phyloP scores from a whole-genome alignment of 2,888 invertebrate genomes.

The Rotaria socialis region DNA sequence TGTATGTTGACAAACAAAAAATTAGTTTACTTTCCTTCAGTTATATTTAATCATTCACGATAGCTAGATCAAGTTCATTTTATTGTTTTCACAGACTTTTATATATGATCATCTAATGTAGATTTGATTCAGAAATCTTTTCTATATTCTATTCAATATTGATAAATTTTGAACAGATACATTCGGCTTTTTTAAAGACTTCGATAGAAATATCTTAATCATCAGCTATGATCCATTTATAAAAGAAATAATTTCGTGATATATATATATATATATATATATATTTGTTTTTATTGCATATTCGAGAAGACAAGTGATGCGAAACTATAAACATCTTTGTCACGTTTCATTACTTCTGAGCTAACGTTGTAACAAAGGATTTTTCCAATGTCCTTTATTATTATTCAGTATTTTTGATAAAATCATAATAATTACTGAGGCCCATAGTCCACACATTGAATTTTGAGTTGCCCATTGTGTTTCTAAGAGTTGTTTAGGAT shows the following conservation, averaged over 20 bases:
- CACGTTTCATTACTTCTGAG: conserved; percentile 17
- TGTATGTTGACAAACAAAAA: no score
- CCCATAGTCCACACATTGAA: conserved; percentile 27
- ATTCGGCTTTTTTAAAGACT: no score
- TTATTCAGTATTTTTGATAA: not conserved
- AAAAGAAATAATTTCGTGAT: no score
- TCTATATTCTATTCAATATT: no score
- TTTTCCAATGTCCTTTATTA: not conserved
- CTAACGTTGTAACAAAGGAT: not conserved
- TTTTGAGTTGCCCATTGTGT: not conserved
- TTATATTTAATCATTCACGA: no score
- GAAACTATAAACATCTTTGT: not conserved
- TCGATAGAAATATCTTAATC: no score
- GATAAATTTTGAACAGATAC: no score
- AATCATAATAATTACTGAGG: conserved; percentile 8
- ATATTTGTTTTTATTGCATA: not conserved
- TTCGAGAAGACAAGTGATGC: not conserved
- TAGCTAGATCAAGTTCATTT: not conserved
- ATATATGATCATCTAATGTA: not conserved
- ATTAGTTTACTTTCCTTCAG: no score
- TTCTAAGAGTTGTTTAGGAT: not conserved
- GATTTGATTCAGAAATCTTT: no score
- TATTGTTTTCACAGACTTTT: not conserved
- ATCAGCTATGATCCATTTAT: no score
- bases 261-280: no score